phyloP scores from a whole-genome alignment of 2,797 vertebrate genomes.

The Malacoraja senta region DNA sequence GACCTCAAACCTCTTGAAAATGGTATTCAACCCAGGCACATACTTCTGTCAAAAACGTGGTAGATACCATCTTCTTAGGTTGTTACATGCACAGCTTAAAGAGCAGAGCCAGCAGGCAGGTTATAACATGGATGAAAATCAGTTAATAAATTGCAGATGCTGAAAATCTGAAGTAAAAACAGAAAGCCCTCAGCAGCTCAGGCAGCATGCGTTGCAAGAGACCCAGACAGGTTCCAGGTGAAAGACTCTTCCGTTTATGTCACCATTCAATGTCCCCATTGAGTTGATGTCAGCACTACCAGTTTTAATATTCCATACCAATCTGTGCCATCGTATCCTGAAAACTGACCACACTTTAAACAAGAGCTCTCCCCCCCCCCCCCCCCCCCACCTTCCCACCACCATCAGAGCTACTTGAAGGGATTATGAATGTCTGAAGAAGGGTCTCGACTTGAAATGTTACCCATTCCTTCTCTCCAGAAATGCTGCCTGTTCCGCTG shows the following conservation, averaged over 20 bases:
- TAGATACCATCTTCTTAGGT: not conserved
- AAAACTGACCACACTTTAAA: not conserved
- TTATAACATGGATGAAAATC: too few relatives aligned
- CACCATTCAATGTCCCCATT: not conserved
- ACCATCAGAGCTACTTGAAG: not conserved
- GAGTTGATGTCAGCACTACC: not conserved
- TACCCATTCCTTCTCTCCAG: too few relatives aligned
- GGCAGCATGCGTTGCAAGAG: too few relatives aligned
- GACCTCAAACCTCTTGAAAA: not conserved
- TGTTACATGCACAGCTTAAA: not conserved
- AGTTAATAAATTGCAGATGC: too few relatives aligned
- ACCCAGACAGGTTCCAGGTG: too few relatives aligned
- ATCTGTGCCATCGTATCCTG: not conserved
- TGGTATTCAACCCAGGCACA: not conserved
- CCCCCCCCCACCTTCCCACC: too few relatives aligned
- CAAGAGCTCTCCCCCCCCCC: not conserved
- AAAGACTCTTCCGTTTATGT: not conserved
- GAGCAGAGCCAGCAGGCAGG: not conserved
- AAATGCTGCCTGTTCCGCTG: too few relatives aligned
- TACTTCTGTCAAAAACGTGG: not conserved
- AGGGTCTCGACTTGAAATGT: too few relatives aligned
- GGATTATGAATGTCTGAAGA: not conserved
- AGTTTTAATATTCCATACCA: not conserved
- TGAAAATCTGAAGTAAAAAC: too few relatives aligned
- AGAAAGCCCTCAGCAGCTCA: too few relatives aligned